Percentiles rank a stretch among this genome's conserved stretches.
Evolutionary conservation across 35 echinoderm and acorn worm species (phyloP).

Genomic region (Apostichopus japonicus): DNA sequence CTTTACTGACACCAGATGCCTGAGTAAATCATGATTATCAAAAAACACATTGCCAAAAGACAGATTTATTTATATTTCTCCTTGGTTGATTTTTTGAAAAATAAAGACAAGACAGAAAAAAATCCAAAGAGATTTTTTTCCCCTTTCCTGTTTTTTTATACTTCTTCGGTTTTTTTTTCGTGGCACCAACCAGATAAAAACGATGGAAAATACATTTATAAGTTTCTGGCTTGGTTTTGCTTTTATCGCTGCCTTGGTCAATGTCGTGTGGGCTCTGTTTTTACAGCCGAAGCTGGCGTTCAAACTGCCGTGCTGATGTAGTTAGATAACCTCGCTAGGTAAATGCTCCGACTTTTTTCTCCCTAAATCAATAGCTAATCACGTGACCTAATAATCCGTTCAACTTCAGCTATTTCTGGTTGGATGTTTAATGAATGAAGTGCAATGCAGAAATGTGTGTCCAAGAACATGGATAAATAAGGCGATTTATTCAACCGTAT

Average conservation of each 20-base stretch:
- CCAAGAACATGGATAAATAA: background rate
- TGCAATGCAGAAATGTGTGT: background rate
- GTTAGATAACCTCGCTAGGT: background rate
- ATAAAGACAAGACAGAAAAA: background rate
- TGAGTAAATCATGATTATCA: conserved; percentile 22
- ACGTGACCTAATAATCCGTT: conserved; percentile 9
- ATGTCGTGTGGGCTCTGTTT: conserved; percentile 41
- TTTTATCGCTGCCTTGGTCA: conserved; percentile 23
- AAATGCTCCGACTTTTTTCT: background rate
- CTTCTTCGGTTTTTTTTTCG: background rate
- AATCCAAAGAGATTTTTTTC: background rate
- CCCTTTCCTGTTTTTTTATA: background rate
- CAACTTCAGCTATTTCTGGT: too few species aligned
- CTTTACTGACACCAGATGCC: conserved; percentile 44
- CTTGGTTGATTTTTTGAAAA: conserved; percentile 30
- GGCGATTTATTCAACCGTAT: background rate
- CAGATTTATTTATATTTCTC: conserved; percentile 40
- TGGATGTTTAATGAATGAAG: too few species aligned
- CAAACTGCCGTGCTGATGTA: conserved; percentile 17
- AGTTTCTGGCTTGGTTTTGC: background rate
- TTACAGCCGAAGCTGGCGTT: conserved; percentile 41
- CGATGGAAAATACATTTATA: background rate
- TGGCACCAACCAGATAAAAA: background rate
- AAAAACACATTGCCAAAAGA: conserved; percentile 8
- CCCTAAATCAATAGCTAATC: conserved; percentile 21